Evolutionary conservation across 2,888 invertebrate species (phyloP).

Genomic region (Yponomeuta evonymella): DNA sequence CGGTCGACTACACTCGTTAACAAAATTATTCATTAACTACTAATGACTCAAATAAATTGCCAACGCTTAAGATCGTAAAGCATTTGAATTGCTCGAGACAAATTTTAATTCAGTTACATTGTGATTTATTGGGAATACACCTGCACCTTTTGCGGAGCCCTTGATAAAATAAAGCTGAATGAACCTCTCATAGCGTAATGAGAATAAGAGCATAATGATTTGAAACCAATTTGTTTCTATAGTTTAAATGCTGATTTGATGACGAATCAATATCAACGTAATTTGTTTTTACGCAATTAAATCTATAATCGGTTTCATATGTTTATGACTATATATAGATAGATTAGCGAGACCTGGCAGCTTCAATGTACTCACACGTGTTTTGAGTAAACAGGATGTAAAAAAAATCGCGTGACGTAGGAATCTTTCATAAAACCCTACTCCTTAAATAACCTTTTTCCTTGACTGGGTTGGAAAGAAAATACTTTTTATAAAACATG

Average conservation of each 20-base stretch:
- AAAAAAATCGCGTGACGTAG: no score
- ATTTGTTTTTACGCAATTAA: no score
- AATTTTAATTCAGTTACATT: conserved; percentile 19
- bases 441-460: not conserved
- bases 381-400: no score
- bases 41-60: conserved; percentile 60
- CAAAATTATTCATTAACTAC: conserved; percentile 69
- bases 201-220: no score
- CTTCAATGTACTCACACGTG: no score
- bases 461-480: not conserved
- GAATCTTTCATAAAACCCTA: no score
- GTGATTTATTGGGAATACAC: conserved; percentile 4
- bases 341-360: no score
- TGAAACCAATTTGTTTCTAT: no score
- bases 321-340: no score
- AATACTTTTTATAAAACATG: not conserved
- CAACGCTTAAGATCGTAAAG: conserved; percentile 4
- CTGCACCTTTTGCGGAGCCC: not conserved
- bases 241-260: no score
- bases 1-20: conserved; percentile 57
- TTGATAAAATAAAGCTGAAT: not conserved
- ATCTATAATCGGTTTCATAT: no score
- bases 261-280: no score
- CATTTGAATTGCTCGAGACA: conserved; percentile 2
- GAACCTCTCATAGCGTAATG: not conserved